Percentiles rank a stretch among this genome's conserved stretches.
phyloP scores from a whole-genome alignment of 2,113 vertebrate species.

The Sisor rabdophorus region DNA sequence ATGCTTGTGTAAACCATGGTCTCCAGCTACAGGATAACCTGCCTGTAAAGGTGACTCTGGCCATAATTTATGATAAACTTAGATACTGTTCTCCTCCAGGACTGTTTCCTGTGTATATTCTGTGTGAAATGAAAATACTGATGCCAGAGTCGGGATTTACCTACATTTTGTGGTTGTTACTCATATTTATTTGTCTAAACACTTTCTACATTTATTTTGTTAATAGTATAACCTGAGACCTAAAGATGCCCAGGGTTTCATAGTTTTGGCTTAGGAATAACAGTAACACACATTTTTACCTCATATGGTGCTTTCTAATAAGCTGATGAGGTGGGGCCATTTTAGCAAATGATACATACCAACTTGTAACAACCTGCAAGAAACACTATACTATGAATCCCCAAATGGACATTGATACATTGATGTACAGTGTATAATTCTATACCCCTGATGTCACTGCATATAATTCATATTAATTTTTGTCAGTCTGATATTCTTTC shows the following conservation, averaged over 20 bases:
- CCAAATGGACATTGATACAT: constrained; percentile 24
- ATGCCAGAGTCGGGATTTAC: constrained; percentile 24
- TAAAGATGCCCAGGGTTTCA: constrained; percentile 11
- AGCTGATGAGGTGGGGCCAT: neutral
- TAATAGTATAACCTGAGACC: constrained; percentile 19
- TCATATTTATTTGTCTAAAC: constrained; percentile 20
- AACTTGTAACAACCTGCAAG: neutral
- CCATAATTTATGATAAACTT: constrained; percentile 10
- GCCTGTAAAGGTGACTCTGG: constrained; percentile 33
- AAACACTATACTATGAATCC: neutral
- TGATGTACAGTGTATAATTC: neutral
- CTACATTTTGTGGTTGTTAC: constrained; percentile 19
- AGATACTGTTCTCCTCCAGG: constrained; percentile 22
- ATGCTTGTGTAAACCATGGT: constrained; percentile 81
- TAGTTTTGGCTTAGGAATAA: neutral
- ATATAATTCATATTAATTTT: constrained; percentile 43
- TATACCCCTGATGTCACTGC: neutral
- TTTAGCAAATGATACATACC: neutral
- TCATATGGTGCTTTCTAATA: neutral
- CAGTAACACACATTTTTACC: constrained; percentile 16
- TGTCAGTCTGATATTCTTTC: constrained; percentile 47
- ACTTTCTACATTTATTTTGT: constrained; percentile 1
- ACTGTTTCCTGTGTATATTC: constrained; percentile 27
- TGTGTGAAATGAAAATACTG: constrained; percentile 21
- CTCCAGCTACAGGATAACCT: constrained; percentile 28